phyloP scores from a whole-genome alignment of 2,888 invertebrate species.

The Cantharis nigra region DNA sequence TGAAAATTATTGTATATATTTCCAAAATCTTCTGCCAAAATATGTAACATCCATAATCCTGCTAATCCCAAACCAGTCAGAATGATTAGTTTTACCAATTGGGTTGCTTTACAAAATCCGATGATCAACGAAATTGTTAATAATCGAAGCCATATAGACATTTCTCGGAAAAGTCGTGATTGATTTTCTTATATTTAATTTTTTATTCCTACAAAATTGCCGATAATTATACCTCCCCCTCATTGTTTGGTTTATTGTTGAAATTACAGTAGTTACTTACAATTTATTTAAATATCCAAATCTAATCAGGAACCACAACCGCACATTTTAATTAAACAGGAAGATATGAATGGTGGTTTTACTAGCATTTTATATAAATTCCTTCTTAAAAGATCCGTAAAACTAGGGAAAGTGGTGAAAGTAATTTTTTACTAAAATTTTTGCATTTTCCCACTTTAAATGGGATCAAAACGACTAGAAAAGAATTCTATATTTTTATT shows the following conservation, averaged over 20 bases:
- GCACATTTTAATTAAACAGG: neutral
- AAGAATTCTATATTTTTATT: neutral
- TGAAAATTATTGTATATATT: constrained; percentile 41
- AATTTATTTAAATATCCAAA: neutral
- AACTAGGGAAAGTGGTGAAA: constrained; percentile 1
- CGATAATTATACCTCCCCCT: neutral
- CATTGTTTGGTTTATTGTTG: neutral
- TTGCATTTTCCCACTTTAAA: neutral
- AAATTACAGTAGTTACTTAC: neutral
- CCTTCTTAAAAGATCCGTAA: neutral
- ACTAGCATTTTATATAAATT: neutral
- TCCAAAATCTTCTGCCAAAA: constrained; percentile 55
- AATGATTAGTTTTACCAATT: constrained; percentile 52
- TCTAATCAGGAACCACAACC: neutral
- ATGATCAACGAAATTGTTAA: constrained; percentile 36
- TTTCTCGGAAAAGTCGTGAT: neutral
- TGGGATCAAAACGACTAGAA: neutral
- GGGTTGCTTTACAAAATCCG: constrained; percentile 50
- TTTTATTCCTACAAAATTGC: neutral
- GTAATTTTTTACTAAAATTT: neutral
- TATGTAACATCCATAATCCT: constrained; percentile 57
- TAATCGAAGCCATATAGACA: constrained; percentile 34
- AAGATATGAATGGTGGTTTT: neutral
- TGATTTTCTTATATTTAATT: too few relatives aligned
- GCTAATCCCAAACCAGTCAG: constrained; percentile 55